A percentile compares a stretch with the other conserved stretches of the same genome.
Evolutionary conservation across 1,140 invertebrate species (phyloP).

Genomic region (Sitobion miscanthi): DNA sequence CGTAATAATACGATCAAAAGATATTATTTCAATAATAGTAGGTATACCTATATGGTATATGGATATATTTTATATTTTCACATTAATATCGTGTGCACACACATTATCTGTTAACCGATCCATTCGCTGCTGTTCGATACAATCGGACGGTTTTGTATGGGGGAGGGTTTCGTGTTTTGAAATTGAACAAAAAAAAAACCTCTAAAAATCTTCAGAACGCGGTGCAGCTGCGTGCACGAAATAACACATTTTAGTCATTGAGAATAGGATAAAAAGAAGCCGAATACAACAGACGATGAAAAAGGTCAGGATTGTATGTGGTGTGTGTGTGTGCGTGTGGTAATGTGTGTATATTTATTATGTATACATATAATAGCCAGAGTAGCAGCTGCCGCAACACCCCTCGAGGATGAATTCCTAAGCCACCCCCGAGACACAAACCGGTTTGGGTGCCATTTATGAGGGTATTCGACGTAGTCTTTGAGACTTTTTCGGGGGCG

Average conservation of each 20-base stretch:
- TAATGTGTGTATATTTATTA: neutral
- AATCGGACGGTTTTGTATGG: neutral
- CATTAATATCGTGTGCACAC: neutral
- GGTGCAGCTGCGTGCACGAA: constrained; percentile 18
- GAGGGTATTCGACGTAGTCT: neutral
- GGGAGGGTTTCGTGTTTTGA: neutral
- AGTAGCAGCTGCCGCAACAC: constrained; percentile 46
- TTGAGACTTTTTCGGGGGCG: constrained; percentile 11
- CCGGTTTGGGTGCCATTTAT: constrained; percentile 45
- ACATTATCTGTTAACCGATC: neutral
- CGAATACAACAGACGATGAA: constrained; percentile 20
- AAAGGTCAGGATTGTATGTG: constrained; percentile 39
- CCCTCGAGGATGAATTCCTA: constrained; percentile 42
- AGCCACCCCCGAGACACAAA: constrained; percentile 39
- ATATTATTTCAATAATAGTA: neutral
- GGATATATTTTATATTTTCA: neutral
- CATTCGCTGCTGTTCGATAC: neutral
- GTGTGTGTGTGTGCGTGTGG: neutral
- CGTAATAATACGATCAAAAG: constrained; percentile 25
- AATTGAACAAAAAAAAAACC: neutral
- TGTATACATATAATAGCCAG: constrained; percentile 33
- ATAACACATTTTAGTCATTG: constrained; percentile 28
- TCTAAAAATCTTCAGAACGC: neutral
- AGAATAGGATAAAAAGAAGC: constrained; percentile 40
- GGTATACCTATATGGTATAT: neutral